A percentile compares a stretch with the other conserved stretches of the same genome.
Conservation (phyloP, 2,888 invertebrate species). For the Mesorhabditis sp. region DNA sequence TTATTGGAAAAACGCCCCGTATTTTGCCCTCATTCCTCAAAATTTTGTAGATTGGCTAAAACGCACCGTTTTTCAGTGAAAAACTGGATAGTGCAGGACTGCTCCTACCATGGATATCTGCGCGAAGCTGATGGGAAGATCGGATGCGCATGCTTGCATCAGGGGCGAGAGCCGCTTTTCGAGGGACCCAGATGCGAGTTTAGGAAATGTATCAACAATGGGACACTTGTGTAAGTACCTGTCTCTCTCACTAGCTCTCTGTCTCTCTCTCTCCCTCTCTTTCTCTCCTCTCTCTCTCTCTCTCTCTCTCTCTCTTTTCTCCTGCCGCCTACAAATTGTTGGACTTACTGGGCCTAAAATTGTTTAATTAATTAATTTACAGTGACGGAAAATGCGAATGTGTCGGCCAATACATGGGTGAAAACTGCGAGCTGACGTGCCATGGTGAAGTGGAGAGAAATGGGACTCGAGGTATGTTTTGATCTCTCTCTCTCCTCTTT, state of each 20-base stretch:
- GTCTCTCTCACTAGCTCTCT: too few relatives aligned
- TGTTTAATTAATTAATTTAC: background rate
- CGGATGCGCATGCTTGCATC: background rate
- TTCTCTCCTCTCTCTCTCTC: too few relatives aligned
- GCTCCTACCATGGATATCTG: too few relatives aligned
- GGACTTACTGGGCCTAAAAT: too few relatives aligned
- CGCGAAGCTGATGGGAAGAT: background rate
- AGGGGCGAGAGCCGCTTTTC: background rate
- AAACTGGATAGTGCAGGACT: too few relatives aligned
- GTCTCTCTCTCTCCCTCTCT: too few relatives aligned
- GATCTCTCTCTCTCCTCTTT: background rate
- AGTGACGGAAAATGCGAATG: background rate
- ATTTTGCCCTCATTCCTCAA: too few relatives aligned
- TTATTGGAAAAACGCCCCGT: too few relatives aligned
- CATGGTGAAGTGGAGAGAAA: background rate
- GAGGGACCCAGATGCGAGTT: background rate
- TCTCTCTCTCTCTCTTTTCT: too few relatives aligned
- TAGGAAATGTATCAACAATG: background rate
- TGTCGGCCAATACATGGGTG: background rate
- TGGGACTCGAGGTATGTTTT: background rate
- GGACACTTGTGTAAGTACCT: background rate
- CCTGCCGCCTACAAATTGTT: too few relatives aligned
- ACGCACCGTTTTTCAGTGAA: too few relatives aligned
- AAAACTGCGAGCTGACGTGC: background rate
- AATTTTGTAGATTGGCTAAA: too few relatives aligned